Evolutionary conservation across 2,888 invertebrate species (phyloP), one percentile per base, ranked within the genome.

Genomic region (Parnassius mnemosyne): DNA sequence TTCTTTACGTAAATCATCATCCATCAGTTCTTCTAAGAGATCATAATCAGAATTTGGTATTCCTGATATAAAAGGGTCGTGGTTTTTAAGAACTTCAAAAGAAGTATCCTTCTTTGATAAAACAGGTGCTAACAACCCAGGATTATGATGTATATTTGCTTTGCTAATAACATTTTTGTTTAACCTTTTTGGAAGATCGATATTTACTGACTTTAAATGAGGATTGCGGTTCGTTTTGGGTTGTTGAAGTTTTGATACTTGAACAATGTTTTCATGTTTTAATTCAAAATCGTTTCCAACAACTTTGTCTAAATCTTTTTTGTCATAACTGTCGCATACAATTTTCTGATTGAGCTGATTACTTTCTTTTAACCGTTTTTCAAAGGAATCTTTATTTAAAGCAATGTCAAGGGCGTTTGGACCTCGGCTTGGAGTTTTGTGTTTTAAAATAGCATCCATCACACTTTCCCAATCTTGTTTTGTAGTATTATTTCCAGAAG

Each of bases 1-100:
- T 82, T 93, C 83, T 84, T 90, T 73, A 61, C 81, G 76, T 63
- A 85, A 76, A 67, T 87, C 92, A 68, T 87, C 90, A 71, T 84
- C 92, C 80, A 87, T 89, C 64, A 87, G 77, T 78, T 90, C 92
- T 65, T 87, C 89, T 65, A 91, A 68, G n/a, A 88, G 72, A 67
- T 88, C 88, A 65, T 87, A 89, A 67, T 90, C 89, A 9, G 87
- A 83, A 71, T 83, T 85, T 1, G 71, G 80, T 68, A 87, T 81
- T 1, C 84, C 82, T 2, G 88, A 81, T 71, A 82, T 81, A 64
- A 84, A 83, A n/a, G 84, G 80, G 69, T 85, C 82, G 20, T 72
- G 75, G 64, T 75, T 66, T 76, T 79, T 11, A 67, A 66, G 53
- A 68, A 64, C 46, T 73, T 57, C 50, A 65, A 34, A 46, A 46